A percentile compares a stretch with the other conserved stretches of the same genome.
phyloP scores from a whole-genome alignment of 2,888 invertebrate genomes.

The Euplexia lucipara region DNA sequence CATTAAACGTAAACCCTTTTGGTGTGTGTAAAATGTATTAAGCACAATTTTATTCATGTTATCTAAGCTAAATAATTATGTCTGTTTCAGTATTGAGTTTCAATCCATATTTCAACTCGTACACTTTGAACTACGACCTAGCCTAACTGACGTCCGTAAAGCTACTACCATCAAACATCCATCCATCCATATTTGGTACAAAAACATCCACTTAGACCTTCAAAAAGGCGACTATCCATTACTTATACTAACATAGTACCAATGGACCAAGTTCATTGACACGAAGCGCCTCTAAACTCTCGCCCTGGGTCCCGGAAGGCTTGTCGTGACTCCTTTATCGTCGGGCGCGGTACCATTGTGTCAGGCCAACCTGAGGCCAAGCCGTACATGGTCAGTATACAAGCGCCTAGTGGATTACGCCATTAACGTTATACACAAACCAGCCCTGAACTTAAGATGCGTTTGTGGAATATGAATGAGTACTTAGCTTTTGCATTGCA shows the following conservation, averaged over 20 bases:
- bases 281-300: slow-evolving; percentile 61
- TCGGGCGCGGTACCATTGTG: slow-evolving; percentile 69
- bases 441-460: slow-evolving; percentile 34
- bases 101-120: slow-evolving; percentile 8
- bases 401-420: slow-evolving; percentile 58
- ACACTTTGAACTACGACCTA: slow-evolving; percentile 19
- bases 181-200: slow-evolving; percentile 43
- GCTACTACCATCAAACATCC: slow-evolving; percentile 37
- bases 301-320: slow-evolving; percentile 74
- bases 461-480: slow-evolving; percentile 53
- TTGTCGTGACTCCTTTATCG: slow-evolving; percentile 79
- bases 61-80: neutral
- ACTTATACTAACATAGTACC: slow-evolving; percentile 39
- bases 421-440: slow-evolving; percentile 58
- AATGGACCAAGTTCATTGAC: slow-evolving; percentile 59
- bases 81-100: neutral
- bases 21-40: neutral
- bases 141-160: neutral
- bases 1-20: too few species aligned
- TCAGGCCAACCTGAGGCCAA: slow-evolving; percentile 67
- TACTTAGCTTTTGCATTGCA: neutral
- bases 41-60: too few species aligned
- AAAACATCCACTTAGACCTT: slow-evolving; percentile 51
- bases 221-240: slow-evolving; percentile 37
- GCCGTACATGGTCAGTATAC: slow-evolving; percentile 61